phyloP scores from a whole-genome alignment of 2,797 vertebrate species.

The Denticeps clupeoides region DNA sequence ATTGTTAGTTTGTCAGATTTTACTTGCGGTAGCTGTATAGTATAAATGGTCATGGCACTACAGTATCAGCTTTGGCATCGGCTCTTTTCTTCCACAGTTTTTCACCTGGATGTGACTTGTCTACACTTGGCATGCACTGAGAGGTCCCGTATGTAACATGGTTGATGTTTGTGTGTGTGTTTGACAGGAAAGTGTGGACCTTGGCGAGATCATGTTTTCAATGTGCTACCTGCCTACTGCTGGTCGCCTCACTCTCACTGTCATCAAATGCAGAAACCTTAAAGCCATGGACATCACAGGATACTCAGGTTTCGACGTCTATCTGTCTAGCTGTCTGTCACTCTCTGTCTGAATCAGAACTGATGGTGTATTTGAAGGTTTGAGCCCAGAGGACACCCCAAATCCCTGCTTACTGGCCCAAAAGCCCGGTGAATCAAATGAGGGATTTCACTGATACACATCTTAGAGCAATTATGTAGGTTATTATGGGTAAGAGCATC shows the following conservation, averaged over 20 bases:
- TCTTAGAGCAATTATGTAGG: too few relatives aligned
- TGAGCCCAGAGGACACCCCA: too few relatives aligned
- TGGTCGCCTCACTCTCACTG: slow-evolving; percentile 89
- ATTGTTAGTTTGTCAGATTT: too few relatives aligned
- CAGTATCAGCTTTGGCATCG: too few relatives aligned
- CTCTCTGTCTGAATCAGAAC: not conserved
- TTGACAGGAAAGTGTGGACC: slow-evolving; percentile 87
- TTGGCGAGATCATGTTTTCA: slow-evolving; percentile 98
- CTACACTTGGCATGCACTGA: not conserved
- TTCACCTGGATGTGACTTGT: not conserved
- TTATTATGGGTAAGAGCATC: too few relatives aligned
- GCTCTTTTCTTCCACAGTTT: too few relatives aligned
- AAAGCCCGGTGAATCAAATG: too few relatives aligned
- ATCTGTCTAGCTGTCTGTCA: not conserved
- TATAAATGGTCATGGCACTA: not conserved
- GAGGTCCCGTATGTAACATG: slow-evolving; percentile 3
- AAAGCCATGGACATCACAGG: slow-evolving; percentile 99
- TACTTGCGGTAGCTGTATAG: not conserved
- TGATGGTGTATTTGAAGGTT: not conserved
- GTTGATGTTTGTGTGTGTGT: slow-evolving; percentile 14
- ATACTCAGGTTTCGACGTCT: slow-evolving; percentile 73
- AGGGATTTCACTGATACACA: too few relatives aligned
- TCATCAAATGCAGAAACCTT: slow-evolving; percentile 97
- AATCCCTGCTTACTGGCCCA: too few relatives aligned
- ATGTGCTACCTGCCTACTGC: slow-evolving; percentile 96